Base-by-base conservation (phyloP, 2,797 vertebrate species). In the Microctenopoma stevenorrisi region DNA sequence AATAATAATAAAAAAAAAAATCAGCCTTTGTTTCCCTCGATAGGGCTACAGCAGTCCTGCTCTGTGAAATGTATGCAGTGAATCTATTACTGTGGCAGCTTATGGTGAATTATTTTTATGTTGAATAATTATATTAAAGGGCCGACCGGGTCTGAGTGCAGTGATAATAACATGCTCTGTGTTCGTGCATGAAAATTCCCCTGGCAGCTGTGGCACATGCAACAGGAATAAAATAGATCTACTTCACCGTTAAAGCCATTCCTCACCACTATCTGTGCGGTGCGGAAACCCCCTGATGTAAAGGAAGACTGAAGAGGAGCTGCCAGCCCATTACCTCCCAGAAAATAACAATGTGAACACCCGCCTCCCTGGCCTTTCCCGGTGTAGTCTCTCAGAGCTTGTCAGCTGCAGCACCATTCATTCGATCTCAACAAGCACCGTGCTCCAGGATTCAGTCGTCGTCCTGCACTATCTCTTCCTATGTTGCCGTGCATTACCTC, bases 351-450 rank as follows among this genome's bases (percentile, higher is more conserved):
- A 91, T 84, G 88, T 77, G 89, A 88, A 90, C 86, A 87, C 83
- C 85, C 85, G 79, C 85, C 85, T 88, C 82, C 64, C 72, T 47
- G 51, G 82, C 82, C 82, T 78, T 72, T 79, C 68, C 75, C 78
- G 64, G 71, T 85, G 87, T 81, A 78, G 83, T 77, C 88, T 91
- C 87, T 91, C 88, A 84, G 85, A 86, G 87, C 88, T 86, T 77
- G 90, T 92, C 93, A 90, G 89, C 92, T 87, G 86, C 89, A 48
- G 87, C 87, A 82, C 84, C 86, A 82, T 89, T 92, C 91, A 90
- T 89, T 91, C 88, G 89, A 84, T 90, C 89, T 89, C 89, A 90
- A 90, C 90, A 84, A 92, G 89, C 85, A 16, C 71, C 59, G n/a
- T 67, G 82, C 85, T 86, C 78, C 77, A 73, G 76, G 85, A 86